These are phyloP conservation scores for Chironomus riparius DNA, from an alignment of 2,888 invertebrate species.

Conservation along the genomic window DNA sequence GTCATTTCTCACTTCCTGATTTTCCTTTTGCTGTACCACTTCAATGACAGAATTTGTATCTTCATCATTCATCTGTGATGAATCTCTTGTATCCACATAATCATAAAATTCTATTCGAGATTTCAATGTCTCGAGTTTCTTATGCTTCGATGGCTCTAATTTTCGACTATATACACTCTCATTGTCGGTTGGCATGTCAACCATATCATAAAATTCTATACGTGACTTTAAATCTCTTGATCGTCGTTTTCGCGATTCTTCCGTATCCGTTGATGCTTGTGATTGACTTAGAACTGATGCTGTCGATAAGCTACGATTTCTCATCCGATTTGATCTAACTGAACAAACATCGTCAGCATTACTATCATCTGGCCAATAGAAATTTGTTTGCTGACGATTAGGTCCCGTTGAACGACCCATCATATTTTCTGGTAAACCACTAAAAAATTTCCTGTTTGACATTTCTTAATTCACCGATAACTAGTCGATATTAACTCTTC, in stretches of 20 bases:
- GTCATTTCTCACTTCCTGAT: background rate
- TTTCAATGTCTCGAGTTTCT: constrained; percentile 18
- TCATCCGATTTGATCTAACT: background rate
- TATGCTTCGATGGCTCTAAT: constrained; percentile 4
- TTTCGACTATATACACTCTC: constrained; percentile 19
- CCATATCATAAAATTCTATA: constrained; percentile 25
- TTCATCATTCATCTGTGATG: background rate
- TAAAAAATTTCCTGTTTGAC: constrained; percentile 42
- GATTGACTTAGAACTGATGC: constrained; percentile 16
- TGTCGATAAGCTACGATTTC: constrained; percentile 12
- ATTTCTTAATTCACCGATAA: constrained; percentile 31
- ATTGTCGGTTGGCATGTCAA: constrained; percentile 12
- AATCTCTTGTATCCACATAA: constrained; percentile 11
- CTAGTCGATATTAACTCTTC: background rate
- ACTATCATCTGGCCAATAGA: constrained; percentile 42
- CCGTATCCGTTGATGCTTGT: constrained; percentile 12
- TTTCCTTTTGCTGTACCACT: background rate
- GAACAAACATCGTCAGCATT: constrained; percentile 31
- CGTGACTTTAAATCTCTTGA: constrained; percentile 5
- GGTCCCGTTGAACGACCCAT: constrained; percentile 31
- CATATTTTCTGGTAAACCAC: constrained; percentile 41
- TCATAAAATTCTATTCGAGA: constrained; percentile 28
- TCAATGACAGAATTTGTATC: constrained; percentile 1
- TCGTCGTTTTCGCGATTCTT: background rate
- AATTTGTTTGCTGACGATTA: constrained; percentile 39